Evolutionary conservation across 2,888 invertebrate genomes (phyloP), one percentile per base, ranked within the genome.

Genomic region (Villa cingulata): DNA sequence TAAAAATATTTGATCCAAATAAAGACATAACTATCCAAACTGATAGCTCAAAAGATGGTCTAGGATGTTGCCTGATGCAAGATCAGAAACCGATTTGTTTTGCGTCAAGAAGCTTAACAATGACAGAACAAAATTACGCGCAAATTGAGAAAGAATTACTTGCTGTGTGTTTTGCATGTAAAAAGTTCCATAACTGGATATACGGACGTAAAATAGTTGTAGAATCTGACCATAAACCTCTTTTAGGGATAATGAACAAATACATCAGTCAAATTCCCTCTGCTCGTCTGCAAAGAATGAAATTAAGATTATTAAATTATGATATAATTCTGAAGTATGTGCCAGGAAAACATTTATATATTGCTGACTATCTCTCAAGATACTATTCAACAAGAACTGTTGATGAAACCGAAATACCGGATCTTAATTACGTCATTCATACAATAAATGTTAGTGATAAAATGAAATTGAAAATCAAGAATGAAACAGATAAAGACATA

Each of bases 101-200:
- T 55, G 53, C 55, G 37, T 59, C 59, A 5, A 48, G 56, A 34
- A 50, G 49, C 20, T 46, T 57, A 38, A 58, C 58, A 27, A 54
- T 54, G 27, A 54, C 53, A 20, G 56, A 61, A 51, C 39, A 19
- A 27, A 51, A 45, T 15, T 52, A 51, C 41, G 47, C 51, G n/a
- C 53, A 48, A 37, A 53, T 53, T 19, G 54, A 53, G n/a, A 45
- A 39, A 39, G 55, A 56, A 41, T 38, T 53, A 4, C 48, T 56
- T 37, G 48, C 52, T 12, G 51, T 57, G 12, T 34, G 46, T 3
- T 57, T 53, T 45, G 50, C 54, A 12, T 54, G 53, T 40, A 41
- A 48, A 29, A 48, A 51, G 16, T 56, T 54, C 27, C 50, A 56
- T 36, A 16, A 47, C 32, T 54, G 17, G 27, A 51, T 56, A 27